phyloP scores from a whole-genome alignment of 1,140 invertebrate species.

The Scaptomyza graminum region DNA sequence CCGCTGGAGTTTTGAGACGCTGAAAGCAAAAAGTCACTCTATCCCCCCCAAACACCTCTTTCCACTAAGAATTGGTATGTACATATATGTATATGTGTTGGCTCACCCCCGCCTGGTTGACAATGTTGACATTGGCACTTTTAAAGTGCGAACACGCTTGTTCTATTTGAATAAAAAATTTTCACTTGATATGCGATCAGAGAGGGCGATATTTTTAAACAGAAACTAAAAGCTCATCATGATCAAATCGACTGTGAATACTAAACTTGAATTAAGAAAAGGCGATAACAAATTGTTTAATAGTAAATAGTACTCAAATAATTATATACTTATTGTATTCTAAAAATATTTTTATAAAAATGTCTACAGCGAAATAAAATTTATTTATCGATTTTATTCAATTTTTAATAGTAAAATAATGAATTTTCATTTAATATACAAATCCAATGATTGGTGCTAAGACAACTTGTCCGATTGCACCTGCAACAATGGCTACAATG shows the following conservation, averaged over 20 bases:
- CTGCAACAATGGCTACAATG: constrained; percentile 40
- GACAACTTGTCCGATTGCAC: too few species aligned
- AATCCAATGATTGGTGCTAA: too few species aligned
- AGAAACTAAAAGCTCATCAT: constrained; percentile 20
- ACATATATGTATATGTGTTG: neutral
- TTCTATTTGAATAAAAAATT: constrained; percentile 61
- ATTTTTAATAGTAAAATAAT: too few species aligned
- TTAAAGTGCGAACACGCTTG: constrained; percentile 63
- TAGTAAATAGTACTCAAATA: neutral
- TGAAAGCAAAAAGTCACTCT: neutral
- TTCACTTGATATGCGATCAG: constrained; percentile 41
- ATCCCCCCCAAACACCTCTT: neutral
- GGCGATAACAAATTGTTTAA: too few species aligned
- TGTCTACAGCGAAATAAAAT: too few species aligned
- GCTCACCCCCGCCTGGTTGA: constrained; percentile 14
- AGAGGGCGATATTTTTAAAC: constrained; percentile 5
- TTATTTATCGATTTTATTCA: too few species aligned
- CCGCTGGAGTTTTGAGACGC: constrained; percentile 9
- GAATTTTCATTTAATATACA: too few species aligned
- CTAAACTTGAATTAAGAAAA: too few species aligned
- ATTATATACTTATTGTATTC: too few species aligned
- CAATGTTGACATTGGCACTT: constrained; percentile 64
- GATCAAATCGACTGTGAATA: too few species aligned
- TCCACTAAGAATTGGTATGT: neutral
- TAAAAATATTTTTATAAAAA: too few species aligned